Evolutionary conservation across 2,113 vertebrate genomes (phyloP).

Genomic region (Pseudonaja textilis): DNA sequence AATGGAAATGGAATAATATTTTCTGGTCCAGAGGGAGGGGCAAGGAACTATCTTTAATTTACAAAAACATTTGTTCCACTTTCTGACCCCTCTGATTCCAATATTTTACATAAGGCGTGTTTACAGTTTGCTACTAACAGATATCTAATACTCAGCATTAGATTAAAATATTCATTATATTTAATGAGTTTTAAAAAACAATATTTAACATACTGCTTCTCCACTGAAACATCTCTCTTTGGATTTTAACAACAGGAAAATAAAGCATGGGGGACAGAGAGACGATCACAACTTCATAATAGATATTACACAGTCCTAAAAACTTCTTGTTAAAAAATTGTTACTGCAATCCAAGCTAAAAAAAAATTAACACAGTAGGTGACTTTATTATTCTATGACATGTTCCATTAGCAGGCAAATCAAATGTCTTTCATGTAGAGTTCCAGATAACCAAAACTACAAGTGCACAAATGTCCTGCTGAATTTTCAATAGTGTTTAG

Average conservation of each 20-base stretch:
- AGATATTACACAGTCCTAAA: constrained; percentile 14
- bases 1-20: neutral
- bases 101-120: neutral
- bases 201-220: constrained; percentile 17
- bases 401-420: constrained; percentile 65
- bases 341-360: constrained; percentile 44
- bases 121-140: neutral
- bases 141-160: constrained; percentile 16
- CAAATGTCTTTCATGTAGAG: constrained; percentile 66
- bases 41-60: neutral
- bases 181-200: neutral
- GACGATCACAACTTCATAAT: constrained; percentile 39
- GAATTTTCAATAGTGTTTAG: constrained; percentile 71
- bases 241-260: constrained; percentile 4
- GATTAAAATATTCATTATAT: neutral
- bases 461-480: constrained; percentile 60
- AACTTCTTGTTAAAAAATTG: constrained; percentile 50
- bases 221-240: neutral
- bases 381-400: constrained; percentile 58
- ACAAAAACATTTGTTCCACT: neutral
- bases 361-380: constrained; percentile 50
- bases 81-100: neutral
- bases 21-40: neutral
- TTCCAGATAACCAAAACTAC: constrained; percentile 71
- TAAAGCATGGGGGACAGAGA: neutral